Base-by-base conservation (phyloP, 2,113 vertebrate species). In the Microcebus griseorufus region DNA sequence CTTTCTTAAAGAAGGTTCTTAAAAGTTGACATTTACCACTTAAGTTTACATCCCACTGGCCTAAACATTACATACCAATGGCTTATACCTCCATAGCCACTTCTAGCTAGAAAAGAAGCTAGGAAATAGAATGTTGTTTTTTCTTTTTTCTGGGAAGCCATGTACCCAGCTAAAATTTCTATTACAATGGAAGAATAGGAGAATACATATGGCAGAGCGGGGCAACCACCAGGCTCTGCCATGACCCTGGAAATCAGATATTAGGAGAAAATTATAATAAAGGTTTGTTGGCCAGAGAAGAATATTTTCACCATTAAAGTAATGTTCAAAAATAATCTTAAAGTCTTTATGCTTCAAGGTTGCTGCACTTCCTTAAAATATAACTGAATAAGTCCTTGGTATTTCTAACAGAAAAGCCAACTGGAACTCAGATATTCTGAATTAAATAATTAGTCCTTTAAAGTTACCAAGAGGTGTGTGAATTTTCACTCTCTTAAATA, bases 391-490 rank as follows among this genome's bases (percentile, higher is more conserved):
- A 69, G 16, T 65, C 64, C 25, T n/a, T 69, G 65, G 34, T 89
- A 81, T 85, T 96, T 37, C 48, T 94, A 88, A 78, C 18, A 69
- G n/a, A 96, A 82, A 83, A 94, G 29, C 60, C 42, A 80, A 32
- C 72, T 85, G 29, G 79, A 94, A 85, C 62, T 91, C 37, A 91
- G 29, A 87, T 58, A 82, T 58, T 4, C n/a, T 76, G 9, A 93
- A 96, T 64, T 94, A 86, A 96, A 80, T 91, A 78, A 91, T 95
- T 39, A 83, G 23, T 62, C 20, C 55, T 81, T 95, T 90, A 90
- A 62, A 48, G 23, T 92, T 92, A 64, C 65, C 32, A 75, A 73
- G 65, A 88, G 17, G 18, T 83, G 7, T 87, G n/a, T 83, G 62
- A 95, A 78, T 37, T 72, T 96, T 42, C 18, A 22, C 39, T 95